Evolutionary conservation across 2,888 invertebrate genomes (phyloP), one percentile per base, ranked within the genome.

Genomic region (Synergus japonicus): DNA sequence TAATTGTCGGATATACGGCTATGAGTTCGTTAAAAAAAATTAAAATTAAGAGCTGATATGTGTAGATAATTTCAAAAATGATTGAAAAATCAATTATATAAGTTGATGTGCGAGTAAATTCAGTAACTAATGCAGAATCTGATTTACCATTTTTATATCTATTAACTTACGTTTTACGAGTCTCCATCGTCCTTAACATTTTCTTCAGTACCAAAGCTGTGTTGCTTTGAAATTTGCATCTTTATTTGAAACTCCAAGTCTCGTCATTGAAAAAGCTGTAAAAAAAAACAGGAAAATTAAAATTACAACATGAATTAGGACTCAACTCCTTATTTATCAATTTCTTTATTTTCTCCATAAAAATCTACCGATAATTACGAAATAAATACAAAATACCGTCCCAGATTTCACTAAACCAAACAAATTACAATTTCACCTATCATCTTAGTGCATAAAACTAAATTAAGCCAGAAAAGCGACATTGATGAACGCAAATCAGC

Each of bases 1-100:
- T 63, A 63, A 66, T 66, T 66, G 43, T 43, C 66, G 64, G 64
- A 66, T 66, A 43, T 43, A 66, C 18, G 66, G 10, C 43, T 18
- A 43, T 66, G 41, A 3, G 43, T 66, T 43, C 43, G 18, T 65
- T n/a, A 41, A n/a, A 43, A 41, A 66, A 66, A 7, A 13, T 0
- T 22, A 22, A 46, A 46, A 46, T 13, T 46, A 46, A 13, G 46
- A 37, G 37, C 5, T 37, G 37, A 37, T 37, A 37, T 37, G 37
- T 37, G 37, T 7, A 37, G 37, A 37, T 37, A 7, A 37, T 15
- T 49, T 15, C 13, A 15, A 13, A 49, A 15, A 0, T 15, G 15
- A 49, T 49, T 49, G 1, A 2, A 49, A 49, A 49, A 13, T 49
- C 49, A 49, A 49, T 49, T 15, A 15, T 15, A 49, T 5, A 15